phyloP scores from a whole-genome alignment of 1,140 invertebrate genomes.

The Lucilia sericata region DNA sequence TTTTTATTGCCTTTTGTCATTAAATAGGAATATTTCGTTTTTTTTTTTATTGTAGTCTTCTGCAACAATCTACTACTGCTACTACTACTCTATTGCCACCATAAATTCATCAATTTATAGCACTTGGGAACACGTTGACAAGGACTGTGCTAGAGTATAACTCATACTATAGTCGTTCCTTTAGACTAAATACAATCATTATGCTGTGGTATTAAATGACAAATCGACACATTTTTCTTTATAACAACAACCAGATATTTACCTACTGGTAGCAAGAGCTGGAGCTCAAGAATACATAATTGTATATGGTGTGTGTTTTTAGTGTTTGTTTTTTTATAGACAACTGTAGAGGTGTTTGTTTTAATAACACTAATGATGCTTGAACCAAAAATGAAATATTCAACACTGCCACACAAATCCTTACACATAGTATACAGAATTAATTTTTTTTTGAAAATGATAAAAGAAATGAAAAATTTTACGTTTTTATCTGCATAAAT shows the following conservation, averaged over 20 bases:
- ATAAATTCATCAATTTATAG: neutral
- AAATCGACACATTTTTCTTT: constrained; percentile 16
- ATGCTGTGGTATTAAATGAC: constrained; percentile 11
- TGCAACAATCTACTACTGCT: neutral
- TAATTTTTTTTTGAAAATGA: no score
- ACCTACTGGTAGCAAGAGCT: neutral
- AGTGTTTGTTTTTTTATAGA: neutral
- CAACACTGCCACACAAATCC: no score
- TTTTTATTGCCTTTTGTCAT: neutral
- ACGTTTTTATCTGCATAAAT: no score
- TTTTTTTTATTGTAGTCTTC: neutral
- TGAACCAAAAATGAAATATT: neutral
- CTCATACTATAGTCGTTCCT: neutral
- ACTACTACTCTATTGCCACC: neutral
- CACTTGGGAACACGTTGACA: no score
- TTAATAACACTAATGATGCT: constrained; percentile 29
- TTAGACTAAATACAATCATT: constrained; percentile 12
- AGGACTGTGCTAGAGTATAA: no score
- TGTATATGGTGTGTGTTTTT: neutral
- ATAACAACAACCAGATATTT: neutral
- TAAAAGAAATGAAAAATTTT: no score
- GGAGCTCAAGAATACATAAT: no score
- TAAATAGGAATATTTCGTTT: constrained; percentile 3
- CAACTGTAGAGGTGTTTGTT: constrained; percentile 1
- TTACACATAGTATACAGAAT: no score